A percentile compares a stretch with the other conserved stretches of the same genome.
phyloP scores from a whole-genome alignment of 53 echinoderm and acorn worm species.

The Astropecten irregularis region DNA sequence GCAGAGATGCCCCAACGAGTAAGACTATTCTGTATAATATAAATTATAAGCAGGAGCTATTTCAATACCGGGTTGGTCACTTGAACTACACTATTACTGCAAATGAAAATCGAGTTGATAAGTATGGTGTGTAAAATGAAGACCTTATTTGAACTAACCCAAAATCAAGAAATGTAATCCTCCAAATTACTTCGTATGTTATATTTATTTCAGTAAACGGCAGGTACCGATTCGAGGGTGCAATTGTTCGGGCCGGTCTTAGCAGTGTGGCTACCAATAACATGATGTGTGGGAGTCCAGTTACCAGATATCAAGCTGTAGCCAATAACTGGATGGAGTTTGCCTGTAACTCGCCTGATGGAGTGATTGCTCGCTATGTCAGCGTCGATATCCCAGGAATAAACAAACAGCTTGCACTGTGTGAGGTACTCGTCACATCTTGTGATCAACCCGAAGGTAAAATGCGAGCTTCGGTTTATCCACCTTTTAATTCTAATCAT shows the following conservation, averaged over 20 bases:
- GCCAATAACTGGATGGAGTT: conserved; percentile 25
- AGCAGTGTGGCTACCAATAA: neutral
- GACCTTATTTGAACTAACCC: no score
- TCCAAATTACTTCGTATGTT: no score
- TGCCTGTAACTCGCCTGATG: conserved; percentile 1
- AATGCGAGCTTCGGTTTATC: no score
- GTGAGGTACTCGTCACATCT: neutral
- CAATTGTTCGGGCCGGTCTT: neutral
- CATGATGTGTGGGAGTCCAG: neutral
- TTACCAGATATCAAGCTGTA: neutral
- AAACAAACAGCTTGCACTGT: neutral
- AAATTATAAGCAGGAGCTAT: no score
- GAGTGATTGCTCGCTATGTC: conserved; percentile 11
- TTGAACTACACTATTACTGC: no score
- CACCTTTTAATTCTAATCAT: no score
- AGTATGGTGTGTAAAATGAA: no score
- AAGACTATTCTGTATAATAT: no score
- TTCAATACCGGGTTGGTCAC: no score
- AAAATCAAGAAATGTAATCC: neutral
- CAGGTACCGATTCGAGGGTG: neutral
- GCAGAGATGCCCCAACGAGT: neutral
- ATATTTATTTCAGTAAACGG: neutral
- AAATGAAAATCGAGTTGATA: no score
- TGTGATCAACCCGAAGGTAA: conserved; percentile 14
- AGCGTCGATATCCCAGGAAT: neutral